phyloP scores from a whole-genome alignment of 2,797 vertebrate genomes.

The Pantherophis alleghaniensis region DNA sequence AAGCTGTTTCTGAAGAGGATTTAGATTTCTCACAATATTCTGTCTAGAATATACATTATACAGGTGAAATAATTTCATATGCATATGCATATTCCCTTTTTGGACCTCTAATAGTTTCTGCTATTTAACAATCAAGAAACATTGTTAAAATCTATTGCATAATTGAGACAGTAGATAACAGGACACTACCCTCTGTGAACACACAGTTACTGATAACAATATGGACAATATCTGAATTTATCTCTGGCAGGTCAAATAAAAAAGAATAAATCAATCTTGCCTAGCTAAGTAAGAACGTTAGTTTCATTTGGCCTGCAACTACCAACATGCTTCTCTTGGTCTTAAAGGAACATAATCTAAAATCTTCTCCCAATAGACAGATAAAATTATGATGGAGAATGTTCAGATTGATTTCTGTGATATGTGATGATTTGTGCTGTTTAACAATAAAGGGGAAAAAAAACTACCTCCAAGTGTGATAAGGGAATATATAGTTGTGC shows the following conservation, averaged over 20 bases:
- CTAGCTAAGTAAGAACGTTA: background rate
- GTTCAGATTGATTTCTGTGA: background rate
- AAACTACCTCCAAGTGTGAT: background rate
- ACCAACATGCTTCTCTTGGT: background rate
- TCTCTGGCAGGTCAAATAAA: background rate
- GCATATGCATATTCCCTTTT: background rate
- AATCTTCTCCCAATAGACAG: background rate
- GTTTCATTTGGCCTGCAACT: background rate
- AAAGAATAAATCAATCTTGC: background rate
- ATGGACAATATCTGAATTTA: background rate
- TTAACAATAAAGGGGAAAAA: background rate
- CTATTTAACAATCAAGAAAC: background rate
- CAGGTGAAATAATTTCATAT: background rate
- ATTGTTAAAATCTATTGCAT: background rate
- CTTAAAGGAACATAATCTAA: background rate
- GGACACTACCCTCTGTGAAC: background rate
- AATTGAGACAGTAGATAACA: background rate
- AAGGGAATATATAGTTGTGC: background rate
- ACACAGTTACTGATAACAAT: background rate
- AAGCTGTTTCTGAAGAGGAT: background rate
- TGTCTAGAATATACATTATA: constrained; percentile 9
- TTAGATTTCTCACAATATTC: background rate
- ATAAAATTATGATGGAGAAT: constrained; percentile 6
- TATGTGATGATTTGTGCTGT: background rate
- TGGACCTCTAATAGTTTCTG: background rate